Percentiles rank a stretch among this genome's conserved stretches.
Conservation (phyloP, 2,797 vertebrate genomes). For the Scarus forsteni region DNA sequence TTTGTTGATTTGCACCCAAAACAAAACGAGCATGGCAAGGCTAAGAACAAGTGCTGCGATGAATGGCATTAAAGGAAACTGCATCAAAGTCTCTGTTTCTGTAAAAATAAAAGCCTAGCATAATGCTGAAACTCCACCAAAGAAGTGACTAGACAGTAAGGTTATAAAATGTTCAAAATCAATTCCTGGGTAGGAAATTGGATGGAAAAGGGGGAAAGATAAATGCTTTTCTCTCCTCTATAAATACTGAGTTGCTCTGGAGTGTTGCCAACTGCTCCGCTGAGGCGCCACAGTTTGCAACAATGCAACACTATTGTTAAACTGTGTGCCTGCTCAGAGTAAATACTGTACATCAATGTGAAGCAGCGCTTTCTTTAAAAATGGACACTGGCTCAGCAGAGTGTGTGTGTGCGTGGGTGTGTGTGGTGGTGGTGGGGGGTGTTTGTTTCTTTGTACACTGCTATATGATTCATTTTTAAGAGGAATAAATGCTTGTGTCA, state of each 20-base stretch:
- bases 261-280: slow-evolving; percentile 7
- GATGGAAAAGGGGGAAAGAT: neutral
- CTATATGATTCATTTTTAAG: slow-evolving; percentile 18
- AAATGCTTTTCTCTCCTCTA: slow-evolving; percentile 5
- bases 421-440: neutral
- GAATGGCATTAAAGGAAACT: neutral
- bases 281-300: slow-evolving; percentile 6
- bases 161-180: slow-evolving; percentile 1
- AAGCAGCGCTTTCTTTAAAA: slow-evolving; percentile 26
- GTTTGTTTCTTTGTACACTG: slow-evolving; percentile 26
- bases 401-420: neutral
- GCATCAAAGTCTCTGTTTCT: neutral
- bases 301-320: slow-evolving; percentile 21
- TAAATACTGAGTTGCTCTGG: neutral
- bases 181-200: slow-evolving; percentile 12
- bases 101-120: neutral
- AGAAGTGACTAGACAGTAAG: neutral
- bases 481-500: slow-evolving; percentile 25
- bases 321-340: slow-evolving; percentile 19
- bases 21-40: neutral
- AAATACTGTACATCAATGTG: slow-evolving; percentile 15
- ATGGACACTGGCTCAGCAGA: slow-evolving; percentile 29
- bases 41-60: neutral
- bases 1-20: neutral
- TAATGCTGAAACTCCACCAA: neutral